Conservation (phyloP, 1,140 invertebrate genomes). For the Listronotus bonariensis region DNA sequence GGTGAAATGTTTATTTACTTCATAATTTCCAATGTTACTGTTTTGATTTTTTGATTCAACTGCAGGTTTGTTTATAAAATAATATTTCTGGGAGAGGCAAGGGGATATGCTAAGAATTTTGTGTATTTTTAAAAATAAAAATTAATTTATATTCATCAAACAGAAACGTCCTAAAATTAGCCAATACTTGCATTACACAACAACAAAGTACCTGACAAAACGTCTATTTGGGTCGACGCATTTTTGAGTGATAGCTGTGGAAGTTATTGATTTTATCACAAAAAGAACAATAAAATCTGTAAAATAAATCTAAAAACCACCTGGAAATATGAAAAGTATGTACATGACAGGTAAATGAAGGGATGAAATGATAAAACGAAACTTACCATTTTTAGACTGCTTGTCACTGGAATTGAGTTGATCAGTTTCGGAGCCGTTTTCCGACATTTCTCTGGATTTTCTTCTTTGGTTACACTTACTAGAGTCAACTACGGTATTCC, state of each 20-base stretch:
- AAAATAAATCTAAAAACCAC: constrained; percentile 4
- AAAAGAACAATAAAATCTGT: constrained; percentile 3
- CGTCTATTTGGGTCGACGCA: constrained; percentile 27
- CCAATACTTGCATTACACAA: constrained; percentile 25
- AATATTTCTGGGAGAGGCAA: no score
- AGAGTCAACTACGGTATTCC: constrained; percentile 38
- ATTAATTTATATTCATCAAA: no score
- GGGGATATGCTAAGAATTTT: no score
- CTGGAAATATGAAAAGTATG: background rate
- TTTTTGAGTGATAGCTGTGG: constrained; percentile 11
- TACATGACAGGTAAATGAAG: background rate
- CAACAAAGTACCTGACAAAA: constrained; percentile 27
- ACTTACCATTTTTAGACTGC: constrained; percentile 42
- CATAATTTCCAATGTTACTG: no score
- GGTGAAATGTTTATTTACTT: no score
- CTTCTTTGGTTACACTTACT: constrained; percentile 43
- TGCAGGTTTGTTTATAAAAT: no score
- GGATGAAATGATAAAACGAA: constrained; percentile 14
- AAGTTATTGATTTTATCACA: constrained; percentile 21
- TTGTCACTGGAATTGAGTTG: constrained; percentile 35
- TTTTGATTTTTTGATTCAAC: no score
- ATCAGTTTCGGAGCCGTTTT: constrained; percentile 40
- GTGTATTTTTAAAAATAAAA: no score
- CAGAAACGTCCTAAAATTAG: constrained; percentile 9
- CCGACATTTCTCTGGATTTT: constrained; percentile 37